These are phyloP conservation scores for Pygoscelis adeliae DNA, from an alignment of 2,113 vertebrate species.

Conservation along the genomic window DNA sequence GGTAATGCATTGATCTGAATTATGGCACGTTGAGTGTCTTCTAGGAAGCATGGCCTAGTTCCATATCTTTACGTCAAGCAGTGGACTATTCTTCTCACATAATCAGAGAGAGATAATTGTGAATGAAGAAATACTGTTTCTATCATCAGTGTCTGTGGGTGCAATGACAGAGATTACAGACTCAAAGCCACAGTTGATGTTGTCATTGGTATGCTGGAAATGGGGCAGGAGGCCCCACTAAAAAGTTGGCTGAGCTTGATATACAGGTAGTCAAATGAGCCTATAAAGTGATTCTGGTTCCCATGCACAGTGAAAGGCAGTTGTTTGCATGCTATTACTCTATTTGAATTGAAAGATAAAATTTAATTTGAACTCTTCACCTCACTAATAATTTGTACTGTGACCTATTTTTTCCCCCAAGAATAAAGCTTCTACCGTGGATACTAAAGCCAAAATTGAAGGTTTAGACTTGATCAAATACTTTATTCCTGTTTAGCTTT, in stretches of 20 bases:
- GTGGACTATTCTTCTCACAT: not conserved
- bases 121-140: not conserved
- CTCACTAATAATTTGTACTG: not conserved
- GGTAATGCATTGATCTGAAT: not conserved
- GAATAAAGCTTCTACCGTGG: not conserved
- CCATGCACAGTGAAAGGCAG: not conserved
- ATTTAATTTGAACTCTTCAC: constrained; percentile 41
- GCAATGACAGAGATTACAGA: not conserved
- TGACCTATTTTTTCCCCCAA: not conserved
- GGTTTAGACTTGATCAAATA: not conserved
- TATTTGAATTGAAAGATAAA: constrained; percentile 3
- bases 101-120: not conserved
- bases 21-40: not conserved
- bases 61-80: not conserved
- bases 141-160: not conserved
- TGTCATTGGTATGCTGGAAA: not conserved
- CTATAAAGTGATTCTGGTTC: not conserved
- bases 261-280: constrained; percentile 31
- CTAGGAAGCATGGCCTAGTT: not conserved
- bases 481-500: not conserved
- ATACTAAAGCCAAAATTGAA: not conserved
- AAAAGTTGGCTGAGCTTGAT: not conserved
- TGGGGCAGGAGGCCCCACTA: not conserved
- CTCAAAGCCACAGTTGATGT: not conserved
- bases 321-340: not conserved